Conservation (phyloP, 2,888 invertebrate genomes). For the Agrotis clavis region DNA sequence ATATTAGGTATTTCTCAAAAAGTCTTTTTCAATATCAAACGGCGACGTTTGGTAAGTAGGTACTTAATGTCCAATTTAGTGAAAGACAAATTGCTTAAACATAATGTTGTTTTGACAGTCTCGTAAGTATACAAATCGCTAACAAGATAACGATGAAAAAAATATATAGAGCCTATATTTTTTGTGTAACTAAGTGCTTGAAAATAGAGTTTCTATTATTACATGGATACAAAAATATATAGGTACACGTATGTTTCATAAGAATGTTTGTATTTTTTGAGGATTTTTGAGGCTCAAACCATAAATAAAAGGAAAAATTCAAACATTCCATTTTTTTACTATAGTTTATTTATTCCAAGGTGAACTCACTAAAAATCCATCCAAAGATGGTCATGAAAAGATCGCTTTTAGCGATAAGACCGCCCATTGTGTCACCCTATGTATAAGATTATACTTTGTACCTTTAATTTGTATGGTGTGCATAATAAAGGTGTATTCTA, state of each 20-base stretch:
- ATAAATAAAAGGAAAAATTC: too few species aligned
- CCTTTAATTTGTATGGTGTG: too few species aligned
- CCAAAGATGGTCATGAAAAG: too few species aligned
- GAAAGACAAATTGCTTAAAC: constrained; percentile 15
- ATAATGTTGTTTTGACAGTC: constrained; percentile 40
- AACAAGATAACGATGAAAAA: constrained; percentile 17
- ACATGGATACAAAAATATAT: not conserved
- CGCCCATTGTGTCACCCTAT: too few species aligned
- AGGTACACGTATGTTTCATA: not conserved
- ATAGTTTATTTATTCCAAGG: too few species aligned
- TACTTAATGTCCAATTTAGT: not conserved
- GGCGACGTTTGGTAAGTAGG: constrained; percentile 1
- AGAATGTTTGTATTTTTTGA: not conserved
- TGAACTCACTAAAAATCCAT: too few species aligned
- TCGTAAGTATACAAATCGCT: constrained; percentile 7
- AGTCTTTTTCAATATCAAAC: not conserved
- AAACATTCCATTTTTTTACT: not conserved
- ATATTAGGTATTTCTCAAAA: not conserved
- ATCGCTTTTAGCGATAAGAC: too few species aligned
- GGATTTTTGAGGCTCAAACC: too few species aligned
- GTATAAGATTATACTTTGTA: too few species aligned
- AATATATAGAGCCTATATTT: not conserved
- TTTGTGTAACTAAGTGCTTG: not conserved
- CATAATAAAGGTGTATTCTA: too few species aligned
- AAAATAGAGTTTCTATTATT: not conserved